Evolutionary conservation across 1,140 invertebrate genomes (phyloP).

Genomic region (Ladona fulva): DNA sequence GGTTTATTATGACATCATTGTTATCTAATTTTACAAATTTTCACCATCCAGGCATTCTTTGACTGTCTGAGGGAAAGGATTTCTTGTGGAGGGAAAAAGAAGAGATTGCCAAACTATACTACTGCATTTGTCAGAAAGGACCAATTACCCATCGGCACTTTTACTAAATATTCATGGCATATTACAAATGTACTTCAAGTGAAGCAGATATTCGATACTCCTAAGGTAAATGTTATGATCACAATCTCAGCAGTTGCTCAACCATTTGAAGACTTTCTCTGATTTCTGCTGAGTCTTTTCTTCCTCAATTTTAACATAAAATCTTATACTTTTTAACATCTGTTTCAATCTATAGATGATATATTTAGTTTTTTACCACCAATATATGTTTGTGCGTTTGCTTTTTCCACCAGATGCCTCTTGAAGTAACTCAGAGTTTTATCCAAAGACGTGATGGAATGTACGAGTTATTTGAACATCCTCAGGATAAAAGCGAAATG

Average conservation of each 20-base stretch:
- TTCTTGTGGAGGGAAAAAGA: slow-evolving; percentile 52
- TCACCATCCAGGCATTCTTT: slow-evolving; percentile 63
- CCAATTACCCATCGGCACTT: slow-evolving; percentile 54
- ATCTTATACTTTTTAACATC: no score
- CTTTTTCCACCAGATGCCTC: slow-evolving; percentile 41
- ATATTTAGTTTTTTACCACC: no score
- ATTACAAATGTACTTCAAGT: slow-evolving; percentile 65
- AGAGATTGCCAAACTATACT: slow-evolving; percentile 53
- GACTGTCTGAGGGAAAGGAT: slow-evolving; percentile 61
- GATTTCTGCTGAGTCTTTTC: no score
- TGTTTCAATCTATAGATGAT: no score
- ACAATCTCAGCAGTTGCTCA: no score
- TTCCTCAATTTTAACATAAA: no score
- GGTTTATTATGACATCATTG: no score
- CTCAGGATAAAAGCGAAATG: slow-evolving; percentile 44
- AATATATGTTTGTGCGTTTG: not conserved
- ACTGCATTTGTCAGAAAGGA: slow-evolving; percentile 50
- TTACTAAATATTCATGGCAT: slow-evolving; percentile 65
- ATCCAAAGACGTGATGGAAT: slow-evolving; percentile 55
- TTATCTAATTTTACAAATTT: no score
- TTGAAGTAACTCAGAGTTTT: slow-evolving; percentile 58
- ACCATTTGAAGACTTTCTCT: no score
- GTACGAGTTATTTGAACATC: slow-evolving; percentile 49
- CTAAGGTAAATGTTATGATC: slow-evolving; percentile 39
- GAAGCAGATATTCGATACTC: slow-evolving; percentile 66